Conservation (phyloP, 2,888 invertebrate genomes). For the Agriopis leucophaearia region DNA sequence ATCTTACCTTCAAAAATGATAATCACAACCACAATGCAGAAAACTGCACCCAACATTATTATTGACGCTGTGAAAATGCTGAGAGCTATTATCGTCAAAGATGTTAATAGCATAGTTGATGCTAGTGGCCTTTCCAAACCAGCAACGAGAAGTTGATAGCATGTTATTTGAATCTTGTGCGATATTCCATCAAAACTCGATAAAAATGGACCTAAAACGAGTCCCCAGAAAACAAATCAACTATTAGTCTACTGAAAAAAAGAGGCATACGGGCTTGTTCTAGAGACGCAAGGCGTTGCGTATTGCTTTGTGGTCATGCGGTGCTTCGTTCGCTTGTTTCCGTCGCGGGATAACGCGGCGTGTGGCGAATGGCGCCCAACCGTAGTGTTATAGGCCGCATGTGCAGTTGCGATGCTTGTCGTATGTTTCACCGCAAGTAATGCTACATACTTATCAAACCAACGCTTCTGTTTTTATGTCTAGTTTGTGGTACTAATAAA, state of each 20-base stretch:
- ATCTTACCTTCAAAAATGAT: constrained; percentile 66
- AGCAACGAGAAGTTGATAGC: constrained; percentile 28
- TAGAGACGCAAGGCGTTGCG: no score
- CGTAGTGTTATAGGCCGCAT: no score
- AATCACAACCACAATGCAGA: constrained; percentile 52
- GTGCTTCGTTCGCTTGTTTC: no score
- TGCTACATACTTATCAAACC: no score
- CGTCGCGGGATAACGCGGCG: no score
- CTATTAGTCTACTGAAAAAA: neutral
- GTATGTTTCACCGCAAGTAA: no score
- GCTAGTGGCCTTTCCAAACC: constrained; percentile 57
- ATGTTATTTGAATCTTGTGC: constrained; percentile 30
- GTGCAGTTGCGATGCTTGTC: no score
- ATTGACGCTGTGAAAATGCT: constrained; percentile 50
- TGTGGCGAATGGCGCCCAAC: no score
- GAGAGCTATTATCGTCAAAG: constrained; percentile 45
- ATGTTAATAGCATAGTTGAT: constrained; percentile 54
- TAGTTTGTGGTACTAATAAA: no score
- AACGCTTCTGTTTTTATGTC: no score
- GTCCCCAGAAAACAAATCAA: constrained; percentile 1
- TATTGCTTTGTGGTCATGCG: no score
- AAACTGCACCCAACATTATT: constrained; percentile 50
- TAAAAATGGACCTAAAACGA: constrained; percentile 52
- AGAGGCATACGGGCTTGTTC: no score
- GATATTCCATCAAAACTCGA: constrained; percentile 40